Conservation (phyloP, 2,113 vertebrate species). For the Enhydra lutris region DNA sequence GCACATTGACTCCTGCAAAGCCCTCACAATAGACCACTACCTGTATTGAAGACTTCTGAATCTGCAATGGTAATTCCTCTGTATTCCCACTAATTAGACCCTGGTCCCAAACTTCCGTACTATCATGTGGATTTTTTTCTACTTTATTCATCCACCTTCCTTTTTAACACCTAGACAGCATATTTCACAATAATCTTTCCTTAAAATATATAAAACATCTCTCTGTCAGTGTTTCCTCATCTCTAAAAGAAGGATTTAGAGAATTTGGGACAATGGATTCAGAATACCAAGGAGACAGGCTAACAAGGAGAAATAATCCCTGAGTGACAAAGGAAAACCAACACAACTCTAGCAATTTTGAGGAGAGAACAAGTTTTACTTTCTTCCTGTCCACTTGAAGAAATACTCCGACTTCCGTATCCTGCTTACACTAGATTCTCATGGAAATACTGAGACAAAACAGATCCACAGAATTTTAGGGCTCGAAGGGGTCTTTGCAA, state of each 20-base stretch:
- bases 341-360: background rate
- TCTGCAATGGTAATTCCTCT: background rate
- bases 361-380: background rate
- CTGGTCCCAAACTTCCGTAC: background rate
- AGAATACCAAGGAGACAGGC: background rate
- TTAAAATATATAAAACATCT: background rate
- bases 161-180: background rate
- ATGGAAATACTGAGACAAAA: background rate
- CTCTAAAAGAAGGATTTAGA: background rate
- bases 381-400: background rate
- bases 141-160: background rate
- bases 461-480: background rate
- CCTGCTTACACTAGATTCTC: background rate
- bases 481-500: background rate
- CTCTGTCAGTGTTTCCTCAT: background rate
- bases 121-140: background rate
- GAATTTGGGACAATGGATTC: background rate
- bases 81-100: background rate
- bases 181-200: constrained; percentile 4
- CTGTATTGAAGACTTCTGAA: background rate
- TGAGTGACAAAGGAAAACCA: background rate
- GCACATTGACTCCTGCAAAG: background rate
- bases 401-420: background rate
- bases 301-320: background rate
- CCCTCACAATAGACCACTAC: background rate